Conservation (phyloP, 1,140 invertebrate genomes). For the Holotrichia oblita region DNA sequence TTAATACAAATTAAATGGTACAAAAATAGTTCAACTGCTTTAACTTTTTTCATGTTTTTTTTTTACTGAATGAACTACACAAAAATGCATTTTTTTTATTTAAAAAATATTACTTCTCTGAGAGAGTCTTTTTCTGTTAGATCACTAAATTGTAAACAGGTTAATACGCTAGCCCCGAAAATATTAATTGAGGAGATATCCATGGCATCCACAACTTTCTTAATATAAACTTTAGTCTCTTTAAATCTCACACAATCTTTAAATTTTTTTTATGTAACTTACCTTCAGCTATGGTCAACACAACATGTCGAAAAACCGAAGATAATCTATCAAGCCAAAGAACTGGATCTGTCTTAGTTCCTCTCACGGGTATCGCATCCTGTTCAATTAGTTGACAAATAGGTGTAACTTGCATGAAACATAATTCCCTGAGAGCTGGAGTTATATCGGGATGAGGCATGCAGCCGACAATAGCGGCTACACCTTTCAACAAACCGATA, state of each 20-base stretch:
- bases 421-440: conserved; percentile 80
- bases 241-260: background rate
- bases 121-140: too few relatives aligned
- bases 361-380: conserved; percentile 58
- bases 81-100: too few relatives aligned
- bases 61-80: too few relatives aligned
- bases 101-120: too few relatives aligned
- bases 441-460: conserved; percentile 72
- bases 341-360: conserved; percentile 79
- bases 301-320: conserved; percentile 83
- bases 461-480: conserved; percentile 60
- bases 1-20: too few relatives aligned
- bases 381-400: conserved; percentile 69
- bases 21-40: too few relatives aligned
- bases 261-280: conserved; percentile 33
- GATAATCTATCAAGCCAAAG: conserved; percentile 93
- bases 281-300: conserved; percentile 56
- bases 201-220: too few relatives aligned
- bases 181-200: too few relatives aligned
- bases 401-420: conserved; percentile 78
- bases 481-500: conserved; percentile 84
- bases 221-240: too few relatives aligned
- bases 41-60: too few relatives aligned
- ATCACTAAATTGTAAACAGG: too few relatives aligned
- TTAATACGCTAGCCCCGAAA: too few relatives aligned